Percentiles rank a stretch among this genome's conserved stretches.
phyloP scores from a whole-genome alignment of 2,797 vertebrate species.

The Myiothlypis chrysogaster region DNA sequence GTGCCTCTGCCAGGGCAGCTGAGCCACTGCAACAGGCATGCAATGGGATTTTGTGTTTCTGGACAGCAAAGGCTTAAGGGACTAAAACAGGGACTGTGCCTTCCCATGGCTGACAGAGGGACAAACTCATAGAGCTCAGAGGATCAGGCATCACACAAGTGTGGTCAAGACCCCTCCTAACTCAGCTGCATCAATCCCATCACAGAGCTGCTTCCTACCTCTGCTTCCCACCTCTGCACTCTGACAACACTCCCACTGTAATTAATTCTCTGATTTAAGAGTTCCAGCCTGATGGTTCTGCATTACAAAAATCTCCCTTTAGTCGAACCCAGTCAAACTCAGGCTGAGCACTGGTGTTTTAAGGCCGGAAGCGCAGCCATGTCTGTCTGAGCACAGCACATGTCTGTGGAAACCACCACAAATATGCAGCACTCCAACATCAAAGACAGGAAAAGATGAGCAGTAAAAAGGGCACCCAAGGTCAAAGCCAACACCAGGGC shows the following conservation, averaged over 20 bases:
- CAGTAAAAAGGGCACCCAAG: slow-evolving; percentile 1
- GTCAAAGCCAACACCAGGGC: not conserved
- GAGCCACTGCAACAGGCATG: not conserved
- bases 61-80: not conserved
- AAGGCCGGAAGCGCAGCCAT: not conserved
- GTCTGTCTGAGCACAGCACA: not conserved
- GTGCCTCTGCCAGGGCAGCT: not conserved
- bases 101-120: not conserved
- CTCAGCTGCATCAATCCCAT: not conserved
- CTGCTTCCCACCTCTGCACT: fast-evolving
- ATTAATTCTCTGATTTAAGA: not conserved
- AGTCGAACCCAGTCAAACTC: not conserved
- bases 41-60: not conserved
- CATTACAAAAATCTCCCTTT: not conserved
- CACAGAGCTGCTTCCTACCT: not conserved
- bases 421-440: not conserved
- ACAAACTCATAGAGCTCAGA: not conserved
- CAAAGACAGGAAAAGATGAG: not conserved
- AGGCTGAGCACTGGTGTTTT: fast-evolving
- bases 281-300: not conserved
- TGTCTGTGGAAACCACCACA: not conserved
- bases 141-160: not conserved
- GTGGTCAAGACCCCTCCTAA: not conserved
- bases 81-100: not conserved
- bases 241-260: fast-evolving